Evolutionary conservation across 2,797 vertebrate species (phyloP).

Genomic region (Tangara arthus): DNA sequence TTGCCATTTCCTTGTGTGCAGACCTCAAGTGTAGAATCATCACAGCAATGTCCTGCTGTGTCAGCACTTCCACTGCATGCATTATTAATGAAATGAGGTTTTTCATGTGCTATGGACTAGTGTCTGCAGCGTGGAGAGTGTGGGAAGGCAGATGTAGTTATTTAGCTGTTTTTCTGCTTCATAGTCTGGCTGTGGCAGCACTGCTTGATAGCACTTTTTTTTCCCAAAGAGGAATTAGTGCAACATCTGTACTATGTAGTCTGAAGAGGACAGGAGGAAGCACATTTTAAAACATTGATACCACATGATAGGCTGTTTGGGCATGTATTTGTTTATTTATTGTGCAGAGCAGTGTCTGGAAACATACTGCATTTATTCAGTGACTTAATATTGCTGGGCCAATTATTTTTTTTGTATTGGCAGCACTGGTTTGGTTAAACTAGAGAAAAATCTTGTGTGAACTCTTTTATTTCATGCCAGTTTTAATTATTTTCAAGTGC

Average conservation of each 20-base stretch:
- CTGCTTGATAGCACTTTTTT: neutral
- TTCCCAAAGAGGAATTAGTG: neutral
- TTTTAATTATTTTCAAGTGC: neutral
- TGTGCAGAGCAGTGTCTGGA: neutral
- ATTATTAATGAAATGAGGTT: neutral
- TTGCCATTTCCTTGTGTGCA: fast-evolving
- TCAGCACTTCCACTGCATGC: neutral
- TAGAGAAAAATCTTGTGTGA: neutral
- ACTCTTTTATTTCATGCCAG: neutral
- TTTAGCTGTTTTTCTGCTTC: neutral
- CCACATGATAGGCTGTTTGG: neutral
- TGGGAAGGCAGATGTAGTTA: neutral
- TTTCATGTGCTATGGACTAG: neutral
- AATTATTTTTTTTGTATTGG: neutral
- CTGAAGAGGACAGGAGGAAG: neutral
- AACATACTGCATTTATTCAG: neutral
- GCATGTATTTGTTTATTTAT: neutral
- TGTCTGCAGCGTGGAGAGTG: neutral
- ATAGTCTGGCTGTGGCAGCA: fast-evolving
- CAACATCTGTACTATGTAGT: neutral
- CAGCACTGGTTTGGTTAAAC: neutral
- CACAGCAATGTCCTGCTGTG: neutral
- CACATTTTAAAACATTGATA: neutral
- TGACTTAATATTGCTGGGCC: neutral
- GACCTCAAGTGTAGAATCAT: neutral